A percentile compares a stretch with the other conserved stretches of the same genome.
Conservation (phyloP, 2,888 invertebrate genomes). For the Podabrus alpinus region DNA sequence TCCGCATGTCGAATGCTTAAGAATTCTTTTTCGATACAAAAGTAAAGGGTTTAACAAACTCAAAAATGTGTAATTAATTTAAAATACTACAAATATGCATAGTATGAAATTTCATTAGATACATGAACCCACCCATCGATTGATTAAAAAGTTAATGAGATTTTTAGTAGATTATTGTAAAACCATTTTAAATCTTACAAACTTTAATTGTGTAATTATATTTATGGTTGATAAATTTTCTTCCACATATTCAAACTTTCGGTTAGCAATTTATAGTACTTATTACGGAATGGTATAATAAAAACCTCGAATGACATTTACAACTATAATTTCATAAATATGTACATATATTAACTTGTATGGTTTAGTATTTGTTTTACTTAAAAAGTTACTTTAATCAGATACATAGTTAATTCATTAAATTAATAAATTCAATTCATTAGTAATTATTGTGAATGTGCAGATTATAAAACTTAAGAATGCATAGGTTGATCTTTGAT, state of each 20-base stretch:
- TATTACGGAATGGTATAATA: not conserved
- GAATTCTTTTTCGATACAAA: too few species aligned
- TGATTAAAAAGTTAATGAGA: too few species aligned
- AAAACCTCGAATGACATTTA: not conserved
- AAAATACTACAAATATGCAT: too few species aligned
- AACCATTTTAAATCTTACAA: too few species aligned
- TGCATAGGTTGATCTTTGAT: not conserved
- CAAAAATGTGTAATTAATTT: too few species aligned
- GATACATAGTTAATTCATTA: not conserved
- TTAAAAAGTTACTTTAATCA: not conserved
- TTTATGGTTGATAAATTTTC: not conserved
- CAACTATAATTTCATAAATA: not conserved
- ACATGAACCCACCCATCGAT: too few species aligned
- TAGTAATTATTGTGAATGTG: not conserved
- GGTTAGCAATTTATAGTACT: not conserved
- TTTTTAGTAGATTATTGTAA: too few species aligned
- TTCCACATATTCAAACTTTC: not conserved
- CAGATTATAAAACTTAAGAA: not conserved
- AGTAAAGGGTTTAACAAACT: too few species aligned
- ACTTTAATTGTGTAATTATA: not conserved
- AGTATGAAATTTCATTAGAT: too few species aligned
- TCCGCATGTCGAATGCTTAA: too few species aligned
- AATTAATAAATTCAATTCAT: not conserved
- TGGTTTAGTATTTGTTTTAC: too few species aligned
- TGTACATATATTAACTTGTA: not conserved